Conservation (phyloP, 2,888 invertebrate genomes). For the Pseudanteris insignis region DNA sequence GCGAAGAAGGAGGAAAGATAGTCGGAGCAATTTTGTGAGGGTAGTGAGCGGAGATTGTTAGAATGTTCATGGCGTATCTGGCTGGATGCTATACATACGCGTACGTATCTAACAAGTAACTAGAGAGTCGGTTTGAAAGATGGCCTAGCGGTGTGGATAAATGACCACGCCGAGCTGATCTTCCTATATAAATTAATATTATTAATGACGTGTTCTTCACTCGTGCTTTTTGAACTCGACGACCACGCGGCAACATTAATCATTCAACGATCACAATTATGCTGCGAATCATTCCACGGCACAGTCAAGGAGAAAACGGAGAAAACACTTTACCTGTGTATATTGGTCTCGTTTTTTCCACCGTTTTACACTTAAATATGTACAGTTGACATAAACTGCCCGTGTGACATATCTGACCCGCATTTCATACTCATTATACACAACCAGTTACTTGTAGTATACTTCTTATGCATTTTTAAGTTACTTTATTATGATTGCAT, state of each 20-base stretch:
- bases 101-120: conserved; percentile 18
- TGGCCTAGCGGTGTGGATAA: conserved; percentile 25
- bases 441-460: no score
- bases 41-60: conserved; percentile 2
- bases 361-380: no score
- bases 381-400: no score
- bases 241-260: conserved; percentile 3
- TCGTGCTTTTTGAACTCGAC: conserved; percentile 11
- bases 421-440: no score
- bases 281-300: conserved; percentile 1
- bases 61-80: neutral
- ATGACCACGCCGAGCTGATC: conserved; percentile 19
- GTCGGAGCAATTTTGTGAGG: conserved; percentile 7
- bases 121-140: conserved; percentile 31
- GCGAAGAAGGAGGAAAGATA: no score
- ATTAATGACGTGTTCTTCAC: conserved; percentile 18
- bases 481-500: no score
- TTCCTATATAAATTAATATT: conserved; percentile 25
- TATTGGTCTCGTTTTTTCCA: neutral
- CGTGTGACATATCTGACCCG: no score
- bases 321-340: neutral
- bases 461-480: no score
- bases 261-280: conserved; percentile 12
- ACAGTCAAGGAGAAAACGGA: neutral
- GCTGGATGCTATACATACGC: conserved; percentile 1